Evolutionary conservation across 2,113 vertebrate species (phyloP), one percentile per base, ranked within the genome.

Genomic region (Malurus alboscapulatus): DNA sequence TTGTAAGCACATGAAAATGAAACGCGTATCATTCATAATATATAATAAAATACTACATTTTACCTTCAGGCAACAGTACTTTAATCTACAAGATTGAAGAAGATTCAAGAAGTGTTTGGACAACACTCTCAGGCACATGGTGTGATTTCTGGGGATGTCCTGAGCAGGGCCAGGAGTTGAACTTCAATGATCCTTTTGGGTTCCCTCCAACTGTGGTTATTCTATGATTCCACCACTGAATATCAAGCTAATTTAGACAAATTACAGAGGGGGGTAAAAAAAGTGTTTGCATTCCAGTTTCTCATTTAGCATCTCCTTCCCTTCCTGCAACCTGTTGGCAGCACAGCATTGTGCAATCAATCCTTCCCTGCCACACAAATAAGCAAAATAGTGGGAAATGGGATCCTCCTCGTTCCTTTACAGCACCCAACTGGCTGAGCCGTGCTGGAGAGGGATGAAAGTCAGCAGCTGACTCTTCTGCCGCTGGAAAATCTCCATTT

Each of bases 211-310:
- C 18, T 48, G 26, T 32, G 14, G 40, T 44, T 55, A 44, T 76
- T 32, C 48, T 76, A 27, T 29, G 63, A 50, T 44, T 55, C 34
- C 32, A 67, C 38, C 36, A 17, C 14, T 25, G 38, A 36, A 66
- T 25, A 66, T 26, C 27, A 36, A 83, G 30, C 12, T 40, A 14
- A 77, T 77, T 83, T 38, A 72, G 27, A 76, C 92, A 68, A 50
- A 73, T 1, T 4, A 16, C 8, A 50, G 54, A 62, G 3, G 2
- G 0, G 3, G 3, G 4, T 44, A 29, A 36, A 47, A 63, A 34
- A 66, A 14, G 6, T 29, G 2, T 32, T 82, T 68, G 27, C 30
- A 68, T 61, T 67, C 42, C 47, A 55, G 26, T 25, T 79, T 12
- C 54, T 80, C 17, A 38, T 36, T 34, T 53, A 16, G 32, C 26